phyloP scores from a whole-genome alignment of 2,888 invertebrate species.

The Papilio elwesi region DNA sequence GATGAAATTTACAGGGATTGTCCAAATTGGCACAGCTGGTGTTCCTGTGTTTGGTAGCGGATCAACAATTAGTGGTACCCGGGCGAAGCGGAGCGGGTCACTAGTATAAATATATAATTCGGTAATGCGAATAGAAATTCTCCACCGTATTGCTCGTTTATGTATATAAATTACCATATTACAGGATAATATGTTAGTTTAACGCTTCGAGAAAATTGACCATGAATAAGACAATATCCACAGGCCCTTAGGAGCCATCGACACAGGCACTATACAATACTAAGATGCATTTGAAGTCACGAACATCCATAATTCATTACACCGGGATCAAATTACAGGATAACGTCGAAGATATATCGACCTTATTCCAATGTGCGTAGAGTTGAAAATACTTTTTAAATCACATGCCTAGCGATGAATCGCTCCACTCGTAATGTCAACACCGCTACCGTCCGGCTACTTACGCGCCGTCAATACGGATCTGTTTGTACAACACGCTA shows the following conservation, averaged over 20 bases:
- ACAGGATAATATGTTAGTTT: slow-evolving; percentile 13
- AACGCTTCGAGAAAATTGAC: slow-evolving; percentile 27
- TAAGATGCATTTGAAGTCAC: slow-evolving; percentile 34
- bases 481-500: slow-evolving; percentile 41
- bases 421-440: slow-evolving; percentile 34
- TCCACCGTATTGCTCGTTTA: not conserved
- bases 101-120: too few relatives aligned
- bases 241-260: slow-evolving; percentile 13
- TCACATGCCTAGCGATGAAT: not conserved
- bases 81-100: too few relatives aligned
- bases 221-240: slow-evolving; percentile 33
- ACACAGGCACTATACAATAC: slow-evolving; percentile 30
- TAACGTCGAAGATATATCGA: not conserved
- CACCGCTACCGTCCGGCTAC: slow-evolving; percentile 41
- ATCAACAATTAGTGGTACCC: too few relatives aligned
- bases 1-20: too few relatives aligned
- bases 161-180: slow-evolving; percentile 12
- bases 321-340: slow-evolving; percentile 37
- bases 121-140: not conserved
- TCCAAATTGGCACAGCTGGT: too few relatives aligned
- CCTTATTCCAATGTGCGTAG: not conserved
- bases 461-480: slow-evolving; percentile 38
- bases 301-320: slow-evolving; percentile 41
- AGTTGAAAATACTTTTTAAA: not conserved
- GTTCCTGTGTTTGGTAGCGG: too few relatives aligned